A percentile compares a stretch with the other conserved stretches of the same genome.
Conservation (phyloP, 2,888 invertebrate species). For the Entomobrya proxima region DNA sequence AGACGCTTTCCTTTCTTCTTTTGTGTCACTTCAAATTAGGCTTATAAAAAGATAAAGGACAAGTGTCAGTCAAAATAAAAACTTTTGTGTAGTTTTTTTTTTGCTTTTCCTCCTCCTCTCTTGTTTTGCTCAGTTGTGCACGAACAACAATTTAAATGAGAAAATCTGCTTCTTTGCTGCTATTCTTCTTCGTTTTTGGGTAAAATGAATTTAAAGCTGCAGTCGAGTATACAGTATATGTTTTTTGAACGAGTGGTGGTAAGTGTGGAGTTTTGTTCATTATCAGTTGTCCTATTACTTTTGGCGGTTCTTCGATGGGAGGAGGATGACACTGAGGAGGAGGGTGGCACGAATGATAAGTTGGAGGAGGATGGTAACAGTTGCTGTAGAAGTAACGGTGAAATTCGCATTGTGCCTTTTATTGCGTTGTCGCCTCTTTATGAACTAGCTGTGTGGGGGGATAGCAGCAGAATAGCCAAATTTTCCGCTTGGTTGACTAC, state of each 20-base stretch:
- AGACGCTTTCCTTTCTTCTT: background rate
- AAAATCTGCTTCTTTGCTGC: too few species aligned
- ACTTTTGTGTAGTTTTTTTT: slow-evolving; percentile 12
- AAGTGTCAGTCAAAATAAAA: slow-evolving; percentile 47
- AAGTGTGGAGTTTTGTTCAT: slow-evolving; percentile 8
- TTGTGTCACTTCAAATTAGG: slow-evolving; percentile 39
- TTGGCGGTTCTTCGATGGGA: background rate
- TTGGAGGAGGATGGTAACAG: background rate
- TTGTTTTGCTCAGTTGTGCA: background rate
- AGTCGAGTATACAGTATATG: slow-evolving; percentile 51
- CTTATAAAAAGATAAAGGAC: slow-evolving; percentile 26
- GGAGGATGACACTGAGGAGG: background rate
- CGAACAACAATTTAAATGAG: background rate
- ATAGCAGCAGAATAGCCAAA: background rate
- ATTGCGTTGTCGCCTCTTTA: background rate
- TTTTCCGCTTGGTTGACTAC: slow-evolving; percentile 13
- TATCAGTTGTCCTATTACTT: background rate
- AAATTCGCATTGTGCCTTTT: slow-evolving; percentile 40
- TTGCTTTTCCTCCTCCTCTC: background rate
- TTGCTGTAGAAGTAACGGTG: background rate
- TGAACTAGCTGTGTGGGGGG: background rate
- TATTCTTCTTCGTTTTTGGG: background rate
- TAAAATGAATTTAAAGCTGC: slow-evolving; percentile 49
- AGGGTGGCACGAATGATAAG: background rate
- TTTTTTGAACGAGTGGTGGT: slow-evolving; percentile 26